Conservation (phyloP, 1,140 invertebrate genomes). For the Neotoxoptera formosana region DNA sequence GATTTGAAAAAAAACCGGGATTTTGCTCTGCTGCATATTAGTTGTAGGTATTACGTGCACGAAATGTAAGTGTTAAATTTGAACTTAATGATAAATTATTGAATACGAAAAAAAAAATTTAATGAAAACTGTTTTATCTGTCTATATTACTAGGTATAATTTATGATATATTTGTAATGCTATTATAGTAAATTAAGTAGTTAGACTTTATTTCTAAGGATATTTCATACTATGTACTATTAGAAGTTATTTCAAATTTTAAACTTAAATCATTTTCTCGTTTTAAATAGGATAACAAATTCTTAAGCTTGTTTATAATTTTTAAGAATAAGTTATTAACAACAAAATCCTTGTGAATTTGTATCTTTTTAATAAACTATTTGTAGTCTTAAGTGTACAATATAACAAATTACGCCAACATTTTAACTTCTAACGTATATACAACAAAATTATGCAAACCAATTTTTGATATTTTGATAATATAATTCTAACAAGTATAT, state of each 20-base stretch:
- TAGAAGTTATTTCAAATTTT: no score
- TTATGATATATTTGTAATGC: no score
- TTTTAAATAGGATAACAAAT: neutral
- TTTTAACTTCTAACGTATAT: neutral
- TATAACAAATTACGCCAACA: neutral
- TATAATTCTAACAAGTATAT: no score
- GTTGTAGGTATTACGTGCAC: neutral
- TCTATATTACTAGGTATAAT: no score
- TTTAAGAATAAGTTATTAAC: neutral
- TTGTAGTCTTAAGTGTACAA: neutral
- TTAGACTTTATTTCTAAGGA: neutral
- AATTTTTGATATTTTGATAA: no score
- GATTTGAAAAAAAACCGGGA: neutral
- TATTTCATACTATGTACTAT: neutral
- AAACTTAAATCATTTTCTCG: neutral
- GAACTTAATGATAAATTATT: neutral
- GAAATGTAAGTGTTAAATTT: neutral
- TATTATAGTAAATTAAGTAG: no score
- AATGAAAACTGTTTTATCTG: neutral
- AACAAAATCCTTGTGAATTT: neutral
- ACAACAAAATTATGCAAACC: no score
- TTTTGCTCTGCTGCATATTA: neutral
- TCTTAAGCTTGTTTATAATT: neutral
- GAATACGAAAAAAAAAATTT: neutral
- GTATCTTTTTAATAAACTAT: neutral